Evolutionary conservation across 1,140 invertebrate genomes (phyloP).

Genomic region (Trypoxylus dichotomus): DNA sequence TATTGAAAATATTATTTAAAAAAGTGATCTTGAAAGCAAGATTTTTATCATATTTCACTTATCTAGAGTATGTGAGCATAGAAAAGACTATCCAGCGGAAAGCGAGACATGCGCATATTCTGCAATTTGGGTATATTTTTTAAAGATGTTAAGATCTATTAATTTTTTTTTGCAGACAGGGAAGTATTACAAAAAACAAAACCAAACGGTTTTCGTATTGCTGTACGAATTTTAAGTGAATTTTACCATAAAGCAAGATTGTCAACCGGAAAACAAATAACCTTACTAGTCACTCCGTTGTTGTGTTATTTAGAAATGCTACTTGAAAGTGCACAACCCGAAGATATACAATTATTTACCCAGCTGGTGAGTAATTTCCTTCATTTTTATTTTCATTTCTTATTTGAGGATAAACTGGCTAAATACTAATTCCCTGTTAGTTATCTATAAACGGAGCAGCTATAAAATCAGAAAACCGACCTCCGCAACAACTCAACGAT

Average conservation of each 20-base stretch:
- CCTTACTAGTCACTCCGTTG: conserved; percentile 33
- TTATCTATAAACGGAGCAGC: conserved; percentile 44
- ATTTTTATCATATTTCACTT: no score
- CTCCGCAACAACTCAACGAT: conserved; percentile 40
- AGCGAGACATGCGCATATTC: no score
- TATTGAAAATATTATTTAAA: no score
- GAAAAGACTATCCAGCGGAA: no score
- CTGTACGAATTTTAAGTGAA: conserved; percentile 37
- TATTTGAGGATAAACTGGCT: conserved; percentile 23
- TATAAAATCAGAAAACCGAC: conserved; percentile 35
- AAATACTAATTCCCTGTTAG: conserved; percentile 39
- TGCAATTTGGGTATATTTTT: no score
- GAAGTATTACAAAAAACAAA: conserved; percentile 30
- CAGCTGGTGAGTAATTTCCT: conserved; percentile 33
- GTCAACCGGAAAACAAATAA: conserved; percentile 28
- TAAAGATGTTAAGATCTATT: not conserved
- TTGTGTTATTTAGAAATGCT: conserved; percentile 37
- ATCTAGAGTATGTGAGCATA: no score
- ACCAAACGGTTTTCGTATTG: conserved; percentile 37
- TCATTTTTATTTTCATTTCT: conserved; percentile 26
- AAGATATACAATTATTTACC: conserved; percentile 40
- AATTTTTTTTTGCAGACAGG: conserved; percentile 31
- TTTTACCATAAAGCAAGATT: conserved; percentile 38
- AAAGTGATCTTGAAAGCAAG: no score
- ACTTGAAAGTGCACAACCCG: conserved; percentile 32